phyloP scores from a whole-genome alignment of 2,113 vertebrate species.

The Furnarius figulus region DNA sequence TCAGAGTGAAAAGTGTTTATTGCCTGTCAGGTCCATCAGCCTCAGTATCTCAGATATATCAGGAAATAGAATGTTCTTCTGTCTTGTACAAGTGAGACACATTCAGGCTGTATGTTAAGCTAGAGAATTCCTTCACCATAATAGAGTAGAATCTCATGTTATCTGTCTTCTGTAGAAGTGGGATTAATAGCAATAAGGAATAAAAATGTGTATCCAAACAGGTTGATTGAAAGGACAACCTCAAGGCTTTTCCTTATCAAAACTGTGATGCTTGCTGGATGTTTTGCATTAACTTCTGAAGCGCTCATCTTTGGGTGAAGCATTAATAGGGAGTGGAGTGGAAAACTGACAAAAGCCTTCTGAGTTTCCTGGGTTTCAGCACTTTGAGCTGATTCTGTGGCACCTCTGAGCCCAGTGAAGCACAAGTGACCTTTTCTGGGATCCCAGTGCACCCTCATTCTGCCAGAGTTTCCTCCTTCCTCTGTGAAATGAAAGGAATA shows the following conservation, averaged over 20 bases:
- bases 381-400: neutral
- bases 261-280: neutral
- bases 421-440: neutral
- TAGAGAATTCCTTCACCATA: neutral
- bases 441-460: neutral
- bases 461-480: neutral
- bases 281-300: neutral
- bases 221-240: neutral
- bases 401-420: neutral
- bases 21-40: neutral
- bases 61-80: neutral
- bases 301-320: neutral
- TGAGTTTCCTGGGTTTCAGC: neutral
- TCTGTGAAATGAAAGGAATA: neutral
- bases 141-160: neutral
- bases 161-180: neutral
- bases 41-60: neutral
- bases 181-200: neutral
- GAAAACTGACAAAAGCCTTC: neutral
- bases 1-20: neutral
- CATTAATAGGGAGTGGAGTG: neutral
- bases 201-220: neutral
- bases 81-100: neutral
- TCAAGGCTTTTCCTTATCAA: neutral
- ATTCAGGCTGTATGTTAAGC: neutral